Base-by-base conservation (phyloP, 2,797 vertebrate species). In the Labeo calbasu region DNA sequence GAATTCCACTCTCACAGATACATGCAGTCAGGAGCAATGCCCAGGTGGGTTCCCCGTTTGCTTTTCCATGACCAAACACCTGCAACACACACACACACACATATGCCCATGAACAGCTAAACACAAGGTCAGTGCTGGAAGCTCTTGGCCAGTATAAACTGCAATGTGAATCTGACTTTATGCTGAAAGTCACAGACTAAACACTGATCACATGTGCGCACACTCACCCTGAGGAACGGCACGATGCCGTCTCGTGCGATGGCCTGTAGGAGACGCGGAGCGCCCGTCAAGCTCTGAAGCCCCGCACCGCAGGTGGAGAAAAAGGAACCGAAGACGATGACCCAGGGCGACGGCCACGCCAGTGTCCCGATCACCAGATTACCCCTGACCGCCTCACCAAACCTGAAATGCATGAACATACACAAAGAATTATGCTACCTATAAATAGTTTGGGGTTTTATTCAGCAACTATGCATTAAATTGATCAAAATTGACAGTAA, bases 11-110 rank as follows among this genome's bases (percentile, higher is more conserved):
- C 94, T 99, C 98, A 0, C 97, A 99, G 94, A 99, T 99, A 87
- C 96, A 97, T 75, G 97, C 98, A 0, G 98, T 99, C 88, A 99
- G 93, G 80, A 99, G 96, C 86, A 99, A 93, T 2, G 98, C 97
- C 97, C 98, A 99, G 0, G 97, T 99, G 3, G 98, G 98, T 86
- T 99, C 98, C 46, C 98, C 98, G 0, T 99, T 99, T 86, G 97
- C 97, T 92, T 99, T 99, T 77, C 96, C 98, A 0, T 99, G 98
- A 83, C 98, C 98, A 0, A 99, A 99, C 86, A 99, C 97, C 98
- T 99, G 91, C 48, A 79, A 83, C 23, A 81, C 32, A 65, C 73
- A 84, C 63, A 68, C 43, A 57, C 66, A 69, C 46, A 57, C 72
- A 79, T 21, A 63, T 65, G 25, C 25, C 25, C 53, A 32, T 21